Percentiles rank a stretch among this genome's conserved stretches.
These are phyloP conservation scores for Parapristionchus giblindavisi DNA, from an alignment of 2,888 invertebrate genomes.

Conservation along the genomic window DNA sequence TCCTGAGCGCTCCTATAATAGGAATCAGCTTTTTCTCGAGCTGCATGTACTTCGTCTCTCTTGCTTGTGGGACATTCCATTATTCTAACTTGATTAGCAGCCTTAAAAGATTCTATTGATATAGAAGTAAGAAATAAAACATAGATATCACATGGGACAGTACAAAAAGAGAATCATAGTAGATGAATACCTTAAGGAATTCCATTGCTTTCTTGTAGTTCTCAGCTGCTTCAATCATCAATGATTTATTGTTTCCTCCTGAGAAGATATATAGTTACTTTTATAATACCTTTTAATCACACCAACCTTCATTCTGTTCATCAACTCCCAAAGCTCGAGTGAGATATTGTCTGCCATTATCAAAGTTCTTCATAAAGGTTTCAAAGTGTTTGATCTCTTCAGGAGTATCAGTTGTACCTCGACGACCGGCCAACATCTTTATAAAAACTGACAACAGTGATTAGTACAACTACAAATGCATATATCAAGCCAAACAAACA, in stretches of 20 bases:
- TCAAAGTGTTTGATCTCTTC: constrained; percentile 15
- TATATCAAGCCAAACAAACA: too few relatives aligned
- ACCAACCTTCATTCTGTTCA: constrained; percentile 16
- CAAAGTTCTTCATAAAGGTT: constrained; percentile 11
- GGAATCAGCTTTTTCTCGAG: background rate
- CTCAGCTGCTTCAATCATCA: constrained; percentile 27
- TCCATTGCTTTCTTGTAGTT: constrained; percentile 24
- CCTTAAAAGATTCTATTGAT: background rate
- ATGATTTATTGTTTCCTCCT: background rate
- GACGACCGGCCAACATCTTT: constrained; percentile 20
- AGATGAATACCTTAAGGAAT: constrained; percentile 7
- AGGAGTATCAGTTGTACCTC: background rate
- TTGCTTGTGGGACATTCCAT: constrained; percentile 13
- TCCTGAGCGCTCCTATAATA: constrained; percentile 25
- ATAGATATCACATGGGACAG: background rate
- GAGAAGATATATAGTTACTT: background rate
- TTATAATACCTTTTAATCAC: background rate
- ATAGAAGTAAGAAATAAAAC: background rate
- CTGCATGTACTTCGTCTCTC: constrained; percentile 21
- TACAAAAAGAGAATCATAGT: background rate
- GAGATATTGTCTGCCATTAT: constrained; percentile 1
- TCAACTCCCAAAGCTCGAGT: constrained; percentile 10
- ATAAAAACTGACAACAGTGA: too few relatives aligned
- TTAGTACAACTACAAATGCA: too few relatives aligned
- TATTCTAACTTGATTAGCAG: constrained; percentile 2